Evolutionary conservation across 2,888 invertebrate genomes (phyloP).

Genomic region (Hoplodrina ambigua): DNA sequence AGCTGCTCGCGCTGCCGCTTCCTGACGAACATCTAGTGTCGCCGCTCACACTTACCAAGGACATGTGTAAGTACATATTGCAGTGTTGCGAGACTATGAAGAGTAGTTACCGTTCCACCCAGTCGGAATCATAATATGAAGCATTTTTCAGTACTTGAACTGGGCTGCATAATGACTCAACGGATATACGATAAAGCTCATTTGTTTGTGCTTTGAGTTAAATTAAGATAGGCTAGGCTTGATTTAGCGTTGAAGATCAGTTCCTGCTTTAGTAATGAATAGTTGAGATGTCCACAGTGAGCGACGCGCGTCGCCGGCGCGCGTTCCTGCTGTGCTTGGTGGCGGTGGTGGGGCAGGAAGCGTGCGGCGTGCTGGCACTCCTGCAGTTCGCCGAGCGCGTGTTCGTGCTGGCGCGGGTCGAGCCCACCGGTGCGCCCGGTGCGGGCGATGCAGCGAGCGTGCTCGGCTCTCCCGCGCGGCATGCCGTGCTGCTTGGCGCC

Average conservation of each 20-base stretch:
- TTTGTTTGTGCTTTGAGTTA: no score
- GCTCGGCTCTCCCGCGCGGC: slow-evolving; percentile 69
- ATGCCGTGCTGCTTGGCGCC: slow-evolving; percentile 74
- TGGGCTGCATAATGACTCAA: no score
- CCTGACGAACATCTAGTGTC: slow-evolving; percentile 63
- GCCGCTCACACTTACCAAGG: slow-evolving; percentile 67
- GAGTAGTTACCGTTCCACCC: background rate
- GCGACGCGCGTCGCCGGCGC: slow-evolving; percentile 71
- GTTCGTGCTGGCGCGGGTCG: slow-evolving; percentile 71
- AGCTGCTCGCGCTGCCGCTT: slow-evolving; percentile 72
- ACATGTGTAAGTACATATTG: slow-evolving; percentile 71
- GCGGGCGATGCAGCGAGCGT: slow-evolving; percentile 35
- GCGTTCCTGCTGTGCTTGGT: slow-evolving; percentile 74
- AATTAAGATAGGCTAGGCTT: no score
- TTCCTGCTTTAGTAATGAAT: no score
- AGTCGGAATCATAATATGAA: no score
- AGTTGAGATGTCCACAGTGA: slow-evolving; percentile 65
- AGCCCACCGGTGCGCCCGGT: slow-evolving; percentile 28
- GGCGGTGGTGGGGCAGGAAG: slow-evolving; percentile 80
- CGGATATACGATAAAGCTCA: no score
- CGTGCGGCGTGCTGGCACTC: slow-evolving; percentile 80
- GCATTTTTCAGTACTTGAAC: no score
- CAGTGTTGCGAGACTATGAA: no score
- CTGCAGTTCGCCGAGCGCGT: slow-evolving; percentile 83
- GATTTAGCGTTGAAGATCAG: no score